A percentile compares a stretch with the other conserved stretches of the same genome.
These are phyloP conservation scores for Odocoileus virginianus DNA, from an alignment of 2,113 vertebrate genomes.

Conservation along the genomic window DNA sequence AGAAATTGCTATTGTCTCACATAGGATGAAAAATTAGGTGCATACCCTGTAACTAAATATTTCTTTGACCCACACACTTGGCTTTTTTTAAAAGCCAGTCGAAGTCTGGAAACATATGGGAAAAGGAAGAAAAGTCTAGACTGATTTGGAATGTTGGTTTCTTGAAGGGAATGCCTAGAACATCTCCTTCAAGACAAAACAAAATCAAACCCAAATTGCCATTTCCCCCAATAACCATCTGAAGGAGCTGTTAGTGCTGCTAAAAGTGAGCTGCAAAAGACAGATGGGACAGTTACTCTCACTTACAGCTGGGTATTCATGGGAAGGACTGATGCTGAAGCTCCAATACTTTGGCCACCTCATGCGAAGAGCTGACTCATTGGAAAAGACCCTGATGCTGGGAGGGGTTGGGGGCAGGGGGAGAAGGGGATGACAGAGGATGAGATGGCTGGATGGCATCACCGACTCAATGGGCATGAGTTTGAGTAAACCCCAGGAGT, in stretches of 20 bases:
- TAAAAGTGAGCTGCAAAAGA: background rate
- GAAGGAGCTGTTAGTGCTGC: background rate
- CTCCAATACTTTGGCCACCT: too few species aligned
- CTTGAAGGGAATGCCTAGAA: background rate
- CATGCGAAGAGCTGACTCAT: too few species aligned
- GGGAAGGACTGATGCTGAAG: too few species aligned
- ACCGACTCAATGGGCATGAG: too few species aligned
- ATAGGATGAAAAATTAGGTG: background rate
- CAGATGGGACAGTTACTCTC: background rate
- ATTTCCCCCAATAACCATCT: background rate
- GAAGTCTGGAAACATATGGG: background rate
- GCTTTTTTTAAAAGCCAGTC: background rate
- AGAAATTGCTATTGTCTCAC: background rate
- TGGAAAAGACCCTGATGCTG: too few species aligned
- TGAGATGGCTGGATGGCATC: too few species aligned
- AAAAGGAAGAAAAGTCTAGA: background rate
- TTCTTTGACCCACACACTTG: background rate
- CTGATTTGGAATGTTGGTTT: background rate
- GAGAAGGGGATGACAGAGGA: too few species aligned
- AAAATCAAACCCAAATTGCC: background rate
- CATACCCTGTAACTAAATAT: background rate
- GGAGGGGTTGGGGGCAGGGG: too few species aligned
- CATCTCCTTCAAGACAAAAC: background rate
- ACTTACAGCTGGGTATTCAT: background rate
- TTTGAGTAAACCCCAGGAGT: too few species aligned